Conservation (phyloP, 2,797 vertebrate species). For the Paramormyrops hopkinsi region DNA sequence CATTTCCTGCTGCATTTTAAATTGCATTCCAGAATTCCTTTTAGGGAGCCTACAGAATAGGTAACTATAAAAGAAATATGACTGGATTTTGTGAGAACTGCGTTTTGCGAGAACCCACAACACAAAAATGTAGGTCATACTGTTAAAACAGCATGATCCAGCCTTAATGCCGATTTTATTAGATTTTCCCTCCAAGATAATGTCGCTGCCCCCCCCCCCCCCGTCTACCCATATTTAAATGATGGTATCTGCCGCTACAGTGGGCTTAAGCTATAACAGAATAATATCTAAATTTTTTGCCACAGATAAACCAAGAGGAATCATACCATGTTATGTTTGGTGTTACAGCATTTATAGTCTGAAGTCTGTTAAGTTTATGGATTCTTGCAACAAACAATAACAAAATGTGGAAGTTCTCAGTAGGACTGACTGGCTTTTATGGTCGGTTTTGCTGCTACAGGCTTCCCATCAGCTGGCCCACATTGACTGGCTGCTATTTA, state of each 20-base stretch:
- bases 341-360: not conserved
- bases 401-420: not conserved
- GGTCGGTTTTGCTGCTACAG: not conserved
- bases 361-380: not conserved
- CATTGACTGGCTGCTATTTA: not conserved
- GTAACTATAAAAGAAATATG: slow-evolving; percentile 11
- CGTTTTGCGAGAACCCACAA: not conserved
- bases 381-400: not conserved
- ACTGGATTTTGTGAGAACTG: not conserved
- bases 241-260: not conserved
- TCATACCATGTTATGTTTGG: not conserved
- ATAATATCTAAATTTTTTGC: not conserved
- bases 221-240: not conserved
- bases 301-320: not conserved
- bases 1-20: slow-evolving; percentile 3
- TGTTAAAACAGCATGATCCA: slow-evolving; percentile 10
- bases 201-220: not conserved
- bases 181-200: slow-evolving; percentile 3
- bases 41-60: not conserved
- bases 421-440: not conserved
- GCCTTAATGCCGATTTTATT: not conserved
- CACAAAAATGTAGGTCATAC: not conserved
- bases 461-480: not conserved
- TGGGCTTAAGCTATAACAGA: not conserved
- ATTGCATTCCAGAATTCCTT: not conserved